phyloP scores from a whole-genome alignment of 64 coral and sea anemone genomes.

The Platygyra sinensis region DNA sequence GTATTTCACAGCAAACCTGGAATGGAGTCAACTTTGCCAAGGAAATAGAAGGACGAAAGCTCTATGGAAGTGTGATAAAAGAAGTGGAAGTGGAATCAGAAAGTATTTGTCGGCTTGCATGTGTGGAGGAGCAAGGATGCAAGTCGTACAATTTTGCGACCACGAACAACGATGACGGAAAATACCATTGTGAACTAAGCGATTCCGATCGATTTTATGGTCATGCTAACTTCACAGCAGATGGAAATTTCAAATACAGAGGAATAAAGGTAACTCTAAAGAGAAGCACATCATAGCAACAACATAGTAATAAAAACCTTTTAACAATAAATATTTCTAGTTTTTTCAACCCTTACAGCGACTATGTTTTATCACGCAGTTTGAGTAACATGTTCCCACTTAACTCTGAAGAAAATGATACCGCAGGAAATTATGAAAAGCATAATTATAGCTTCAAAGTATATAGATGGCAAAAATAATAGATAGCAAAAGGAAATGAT shows the following conservation, averaged over 20 bases:
- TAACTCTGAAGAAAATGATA: too few species aligned
- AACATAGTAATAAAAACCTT: too few species aligned
- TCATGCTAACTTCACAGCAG: background rate
- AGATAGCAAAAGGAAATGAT: too few species aligned
- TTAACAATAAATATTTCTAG: too few species aligned
- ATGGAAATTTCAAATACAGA: background rate
- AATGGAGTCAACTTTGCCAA: background rate
- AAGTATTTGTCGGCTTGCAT: slow-evolving; percentile 1
- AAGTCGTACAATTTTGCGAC: slow-evolving; percentile 41
- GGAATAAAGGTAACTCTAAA: background rate
- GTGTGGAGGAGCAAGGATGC: slow-evolving; percentile 6
- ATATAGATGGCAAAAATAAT: too few species aligned
- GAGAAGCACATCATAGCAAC: too few species aligned
- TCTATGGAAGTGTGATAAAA: background rate
- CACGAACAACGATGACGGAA: background rate
- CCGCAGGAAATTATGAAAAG: too few species aligned
- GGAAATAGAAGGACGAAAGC: background rate
- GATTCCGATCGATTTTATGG: background rate
- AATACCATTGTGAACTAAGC: background rate
- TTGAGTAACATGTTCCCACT: too few species aligned
- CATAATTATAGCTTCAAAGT: too few species aligned
- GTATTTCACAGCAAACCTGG: background rate
- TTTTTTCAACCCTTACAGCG: too few species aligned
- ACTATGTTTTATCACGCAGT: too few species aligned
- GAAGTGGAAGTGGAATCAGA: background rate